Evolutionary conservation across 2,888 invertebrate species (phyloP), one percentile per base, ranked within the genome.

Genomic region (Dysmachus trigonus): DNA sequence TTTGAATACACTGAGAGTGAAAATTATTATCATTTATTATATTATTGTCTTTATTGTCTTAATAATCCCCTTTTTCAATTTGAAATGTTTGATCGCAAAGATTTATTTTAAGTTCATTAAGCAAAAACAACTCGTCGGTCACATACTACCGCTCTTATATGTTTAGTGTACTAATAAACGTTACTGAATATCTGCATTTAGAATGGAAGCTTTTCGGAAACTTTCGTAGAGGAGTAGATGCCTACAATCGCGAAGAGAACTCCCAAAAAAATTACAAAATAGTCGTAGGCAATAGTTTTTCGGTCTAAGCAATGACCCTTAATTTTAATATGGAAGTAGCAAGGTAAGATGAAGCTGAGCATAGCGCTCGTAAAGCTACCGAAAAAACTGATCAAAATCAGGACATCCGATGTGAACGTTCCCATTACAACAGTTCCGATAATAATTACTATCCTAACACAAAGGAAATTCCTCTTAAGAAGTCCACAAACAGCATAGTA

Each of bases 301-400:
- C 94, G 95, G 89, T 96, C 96, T 91, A 99, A 93, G 72, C 95
- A 94, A 89, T 95, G 95, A 15, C 97, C 95, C 91, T 98, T 99
- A 89, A 99, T 93, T 91, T 97, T 97, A 85, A 99, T 93, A 91
- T 99, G 99, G 92, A 99, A 99, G 91, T 98, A 98, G 89, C 98
- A 99, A 0, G 99, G 99, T 99, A 99, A 99, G 89, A 99, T 98
- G 92, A 99, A 99, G 88, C 98, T 99, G 86, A 99, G 93, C 99
- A 99, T 99, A 1, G 99, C 99, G 1, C 99, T 98, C 0, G 99
- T 99, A 91, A 99, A 99, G 90, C 97, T 98, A 18, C 99, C 99
- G 88, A 99, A 99, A 89, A 99, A 97, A 27, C 99, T 99, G 99
- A 99, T 99, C 86, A 99, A 93, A 90, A 99, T 97, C 87, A 98